These are phyloP conservation scores for Latrodectus hesperus DNA, from an alignment of 2,888 invertebrate species.

Conservation along the genomic window DNA sequence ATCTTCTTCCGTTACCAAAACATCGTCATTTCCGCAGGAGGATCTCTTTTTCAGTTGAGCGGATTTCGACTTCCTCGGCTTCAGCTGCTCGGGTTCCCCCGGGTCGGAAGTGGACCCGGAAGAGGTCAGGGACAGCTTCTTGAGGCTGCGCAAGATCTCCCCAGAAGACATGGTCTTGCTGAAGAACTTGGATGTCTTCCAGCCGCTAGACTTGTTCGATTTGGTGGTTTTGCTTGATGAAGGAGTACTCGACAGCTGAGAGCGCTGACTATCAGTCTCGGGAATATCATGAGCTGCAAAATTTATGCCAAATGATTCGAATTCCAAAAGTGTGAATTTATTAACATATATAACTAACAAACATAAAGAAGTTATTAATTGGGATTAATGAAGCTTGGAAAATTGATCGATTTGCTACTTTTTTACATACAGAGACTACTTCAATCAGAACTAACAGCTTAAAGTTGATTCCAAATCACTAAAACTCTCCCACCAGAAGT, in stretches of 20 bases:
- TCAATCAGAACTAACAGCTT: too few species aligned
- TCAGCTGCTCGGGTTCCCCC: conserved; percentile 22
- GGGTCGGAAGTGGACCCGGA: conserved; percentile 39
- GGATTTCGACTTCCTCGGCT: conserved; percentile 54
- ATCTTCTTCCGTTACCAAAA: conserved; percentile 10
- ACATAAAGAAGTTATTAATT: too few species aligned
- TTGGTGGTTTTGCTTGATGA: conserved; percentile 30
- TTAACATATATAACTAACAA: too few species aligned
- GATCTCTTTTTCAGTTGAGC: conserved; percentile 53
- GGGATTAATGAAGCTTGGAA: too few species aligned
- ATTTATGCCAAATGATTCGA: neutral
- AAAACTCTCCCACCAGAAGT: too few species aligned
- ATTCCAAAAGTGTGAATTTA: too few species aligned
- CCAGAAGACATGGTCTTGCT: conserved; percentile 66
- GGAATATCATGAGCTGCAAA: conserved; percentile 41
- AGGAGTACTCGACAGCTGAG: neutral
- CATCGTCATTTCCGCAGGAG: conserved; percentile 52
- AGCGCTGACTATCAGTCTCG: conserved; percentile 11
- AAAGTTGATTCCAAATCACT: too few species aligned
- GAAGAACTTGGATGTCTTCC: conserved; percentile 69
- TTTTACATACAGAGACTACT: too few species aligned
- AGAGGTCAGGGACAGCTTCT: conserved; percentile 64
- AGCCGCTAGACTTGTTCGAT: conserved; percentile 33
- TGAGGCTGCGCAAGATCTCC: conserved; percentile 59
- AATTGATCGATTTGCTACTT: too few species aligned